phyloP scores from a whole-genome alignment of 2,797 vertebrate genomes.

The Dicrostonyx torquatus region DNA sequence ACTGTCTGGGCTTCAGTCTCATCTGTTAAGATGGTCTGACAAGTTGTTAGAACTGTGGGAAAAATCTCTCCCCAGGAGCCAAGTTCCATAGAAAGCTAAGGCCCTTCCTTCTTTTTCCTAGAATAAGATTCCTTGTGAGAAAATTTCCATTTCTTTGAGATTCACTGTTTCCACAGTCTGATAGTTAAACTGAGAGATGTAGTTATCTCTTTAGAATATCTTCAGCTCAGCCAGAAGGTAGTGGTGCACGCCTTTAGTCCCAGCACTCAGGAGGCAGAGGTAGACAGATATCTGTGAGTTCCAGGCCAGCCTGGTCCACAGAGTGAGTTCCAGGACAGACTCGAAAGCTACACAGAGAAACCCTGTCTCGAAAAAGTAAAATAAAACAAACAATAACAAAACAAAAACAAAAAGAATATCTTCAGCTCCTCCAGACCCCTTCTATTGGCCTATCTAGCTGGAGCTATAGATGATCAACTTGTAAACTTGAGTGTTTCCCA shows the following conservation, averaged over 20 bases:
- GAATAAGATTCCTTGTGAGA: background rate
- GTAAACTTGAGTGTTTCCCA: background rate
- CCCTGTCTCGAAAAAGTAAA: too few species aligned
- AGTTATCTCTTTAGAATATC: background rate
- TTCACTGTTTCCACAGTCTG: background rate
- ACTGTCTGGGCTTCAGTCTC: background rate
- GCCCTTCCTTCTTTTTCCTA: background rate
- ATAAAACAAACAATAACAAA: too few species aligned
- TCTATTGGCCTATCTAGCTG: background rate
- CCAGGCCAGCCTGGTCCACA: too few species aligned
- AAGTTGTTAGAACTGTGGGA: background rate
- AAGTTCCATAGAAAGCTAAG: background rate
- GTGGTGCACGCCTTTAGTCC: too few species aligned
- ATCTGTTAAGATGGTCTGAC: background rate
- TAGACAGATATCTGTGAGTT: too few species aligned
- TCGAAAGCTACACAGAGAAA: too few species aligned
- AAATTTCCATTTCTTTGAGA: background rate
- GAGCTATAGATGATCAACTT: background rate
- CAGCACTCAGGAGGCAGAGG: too few species aligned
- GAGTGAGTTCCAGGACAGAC: too few species aligned
- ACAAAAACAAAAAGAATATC: too few species aligned
- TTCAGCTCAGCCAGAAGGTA: background rate
- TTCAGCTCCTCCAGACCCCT: background rate
- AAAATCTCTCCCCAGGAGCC: background rate
- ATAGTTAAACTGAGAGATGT: background rate